Evolutionary conservation across 2,888 invertebrate species (phyloP).

Genomic region (Drosophila yooni): DNA sequence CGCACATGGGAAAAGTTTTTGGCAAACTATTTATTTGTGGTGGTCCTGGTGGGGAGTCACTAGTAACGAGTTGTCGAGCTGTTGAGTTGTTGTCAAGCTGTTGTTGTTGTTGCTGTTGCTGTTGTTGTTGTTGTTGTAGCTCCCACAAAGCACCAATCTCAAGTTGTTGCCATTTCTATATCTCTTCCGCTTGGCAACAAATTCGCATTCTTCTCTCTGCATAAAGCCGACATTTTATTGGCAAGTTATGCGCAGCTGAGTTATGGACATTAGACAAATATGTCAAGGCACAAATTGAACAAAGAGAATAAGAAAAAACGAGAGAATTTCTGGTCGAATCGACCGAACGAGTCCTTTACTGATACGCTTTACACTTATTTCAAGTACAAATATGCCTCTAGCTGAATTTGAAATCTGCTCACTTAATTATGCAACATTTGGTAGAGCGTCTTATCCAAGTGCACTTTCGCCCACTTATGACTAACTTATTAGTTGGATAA

Average conservation of each 20-base stretch:
- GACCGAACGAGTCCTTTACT: background rate
- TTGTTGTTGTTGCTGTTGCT: background rate
- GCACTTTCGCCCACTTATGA: constrained; percentile 23
- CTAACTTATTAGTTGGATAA: constrained; percentile 55
- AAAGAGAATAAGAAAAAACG: background rate
- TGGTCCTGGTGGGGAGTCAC: constrained; percentile 9
- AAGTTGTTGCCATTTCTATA: constrained; percentile 4
- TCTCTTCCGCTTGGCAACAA: constrained; percentile 19
- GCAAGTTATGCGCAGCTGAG: constrained; percentile 29
- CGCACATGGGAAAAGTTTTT: constrained; percentile 46
- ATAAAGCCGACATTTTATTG: constrained; percentile 43
- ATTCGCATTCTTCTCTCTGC: background rate
- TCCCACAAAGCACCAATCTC: constrained; percentile 41
- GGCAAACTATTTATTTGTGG: constrained; percentile 46
- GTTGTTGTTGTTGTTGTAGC: constrained; percentile 3
- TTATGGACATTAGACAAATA: constrained; percentile 29
- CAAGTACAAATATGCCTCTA: background rate
- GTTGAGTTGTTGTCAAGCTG: background rate
- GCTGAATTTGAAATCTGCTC: background rate
- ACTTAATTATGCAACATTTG: background rate
- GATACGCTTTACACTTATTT: background rate
- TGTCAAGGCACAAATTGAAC: constrained; percentile 38
- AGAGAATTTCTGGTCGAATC: background rate
- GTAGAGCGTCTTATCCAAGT: background rate
- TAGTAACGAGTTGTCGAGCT: constrained; percentile 32